A percentile compares a stretch with the other conserved stretches of the same genome.
Conservation (phyloP, 2,888 invertebrate genomes). For the Drosophila suboccidentalis region DNA sequence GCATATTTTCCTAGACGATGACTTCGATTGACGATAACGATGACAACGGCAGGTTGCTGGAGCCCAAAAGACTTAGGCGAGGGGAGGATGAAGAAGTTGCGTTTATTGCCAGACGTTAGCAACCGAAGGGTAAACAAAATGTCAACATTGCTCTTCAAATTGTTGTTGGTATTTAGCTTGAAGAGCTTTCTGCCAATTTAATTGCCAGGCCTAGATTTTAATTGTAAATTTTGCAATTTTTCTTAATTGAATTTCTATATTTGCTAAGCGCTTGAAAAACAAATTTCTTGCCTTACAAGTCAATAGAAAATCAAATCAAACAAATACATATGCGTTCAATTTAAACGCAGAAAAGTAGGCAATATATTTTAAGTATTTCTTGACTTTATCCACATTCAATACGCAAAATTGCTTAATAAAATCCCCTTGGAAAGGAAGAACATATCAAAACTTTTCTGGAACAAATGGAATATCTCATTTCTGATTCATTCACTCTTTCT, state of each 20-base stretch:
- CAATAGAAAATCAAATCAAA: conserved; percentile 39
- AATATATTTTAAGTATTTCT: conserved; percentile 3
- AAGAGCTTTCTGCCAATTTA: conserved; percentile 30
- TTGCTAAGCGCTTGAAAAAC: conserved; percentile 39
- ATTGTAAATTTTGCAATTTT: conserved; percentile 30
- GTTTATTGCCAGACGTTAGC: conserved; percentile 52
- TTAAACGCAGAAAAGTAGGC: conserved; percentile 11
- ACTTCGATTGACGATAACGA: conserved; percentile 66
- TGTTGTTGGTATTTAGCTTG: conserved; percentile 18
- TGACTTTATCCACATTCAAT: neutral
- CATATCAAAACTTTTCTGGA: neutral
- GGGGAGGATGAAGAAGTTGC: neutral
- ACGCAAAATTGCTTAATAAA: neutral
- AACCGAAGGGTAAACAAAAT: conserved; percentile 58
- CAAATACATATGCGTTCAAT: neutral
- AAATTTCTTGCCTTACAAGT: conserved; percentile 29
- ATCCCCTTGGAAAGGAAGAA: neutral
- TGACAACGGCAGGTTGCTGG: conserved; percentile 41
- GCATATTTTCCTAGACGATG: conserved; percentile 78
- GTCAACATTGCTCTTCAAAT: conserved; percentile 42
- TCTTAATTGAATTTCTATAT: conserved; percentile 54
- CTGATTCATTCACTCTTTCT: neutral
- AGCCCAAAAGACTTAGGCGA: conserved; percentile 9
- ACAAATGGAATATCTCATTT: neutral
- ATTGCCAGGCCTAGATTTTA: conserved; percentile 32